Percentiles rank a stretch among this genome's conserved stretches.
phyloP scores from a whole-genome alignment of 2,797 vertebrate species.

The Trachops cirrhosus region DNA sequence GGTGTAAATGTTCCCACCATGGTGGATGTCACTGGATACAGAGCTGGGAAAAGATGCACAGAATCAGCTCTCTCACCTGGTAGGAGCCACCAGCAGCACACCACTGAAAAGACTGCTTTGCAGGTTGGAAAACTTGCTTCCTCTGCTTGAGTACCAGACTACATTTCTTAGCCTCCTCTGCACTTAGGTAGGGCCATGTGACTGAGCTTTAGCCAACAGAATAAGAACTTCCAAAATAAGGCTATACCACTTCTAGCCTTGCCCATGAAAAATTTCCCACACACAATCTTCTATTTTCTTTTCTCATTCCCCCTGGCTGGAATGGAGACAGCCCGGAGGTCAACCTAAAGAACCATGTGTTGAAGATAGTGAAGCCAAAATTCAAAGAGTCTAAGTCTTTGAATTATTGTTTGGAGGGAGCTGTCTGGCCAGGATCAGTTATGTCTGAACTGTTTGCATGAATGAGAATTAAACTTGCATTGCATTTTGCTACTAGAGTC shows the following conservation, averaged over 20 bases:
- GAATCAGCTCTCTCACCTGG: background rate
- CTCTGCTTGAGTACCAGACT: background rate
- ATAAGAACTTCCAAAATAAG: background rate
- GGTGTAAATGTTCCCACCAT: too few relatives aligned
- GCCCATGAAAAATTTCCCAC: background rate
- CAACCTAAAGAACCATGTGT: background rate
- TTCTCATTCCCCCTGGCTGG: background rate
- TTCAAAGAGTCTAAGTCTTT: background rate
- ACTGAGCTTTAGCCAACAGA: background rate
- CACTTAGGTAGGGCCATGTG: background rate
- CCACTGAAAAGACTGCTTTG: background rate
- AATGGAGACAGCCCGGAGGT: background rate
- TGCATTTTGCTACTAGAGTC: background rate
- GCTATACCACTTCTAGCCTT: background rate
- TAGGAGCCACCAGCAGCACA: background rate
- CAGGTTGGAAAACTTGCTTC: background rate
- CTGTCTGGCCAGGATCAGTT: background rate
- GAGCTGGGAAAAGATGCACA: too few relatives aligned
- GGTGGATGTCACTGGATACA: too few relatives aligned
- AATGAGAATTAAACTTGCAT: background rate
- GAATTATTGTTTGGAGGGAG: background rate
- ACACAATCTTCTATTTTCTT: background rate
- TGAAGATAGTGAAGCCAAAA: background rate
- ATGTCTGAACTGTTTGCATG: background rate
- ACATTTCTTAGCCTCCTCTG: background rate